A percentile compares a stretch with the other conserved stretches of the same genome.
These are phyloP conservation scores for Maccullochella peelii DNA, from an alignment of 2,113 vertebrate species.

Conservation along the genomic window DNA sequence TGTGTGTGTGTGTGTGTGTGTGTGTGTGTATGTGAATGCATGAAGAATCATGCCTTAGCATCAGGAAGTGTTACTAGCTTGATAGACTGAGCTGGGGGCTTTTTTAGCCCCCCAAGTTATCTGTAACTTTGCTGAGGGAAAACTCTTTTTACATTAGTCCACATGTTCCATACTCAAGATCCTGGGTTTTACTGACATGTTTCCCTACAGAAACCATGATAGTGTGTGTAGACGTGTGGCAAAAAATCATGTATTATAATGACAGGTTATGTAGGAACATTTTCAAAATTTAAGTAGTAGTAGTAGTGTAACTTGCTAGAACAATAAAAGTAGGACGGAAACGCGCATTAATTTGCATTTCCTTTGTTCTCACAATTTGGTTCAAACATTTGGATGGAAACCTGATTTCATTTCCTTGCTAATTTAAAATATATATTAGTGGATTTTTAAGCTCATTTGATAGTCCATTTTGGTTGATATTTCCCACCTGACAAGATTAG, in stretches of 20 bases:
- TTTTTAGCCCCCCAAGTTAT: not conserved
- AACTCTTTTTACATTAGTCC: not conserved
- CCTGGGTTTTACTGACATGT: not conserved
- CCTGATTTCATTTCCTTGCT: not conserved
- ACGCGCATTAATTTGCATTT: too few species aligned
- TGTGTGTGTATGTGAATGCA: not conserved
- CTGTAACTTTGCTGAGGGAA: slow-evolving; percentile 6
- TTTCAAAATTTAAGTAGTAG: too few species aligned
- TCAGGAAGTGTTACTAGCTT: slow-evolving; percentile 10
- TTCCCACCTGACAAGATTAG: not conserved
- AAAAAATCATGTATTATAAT: too few species aligned
- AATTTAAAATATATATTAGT: not conserved
- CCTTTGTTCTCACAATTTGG: too few species aligned
- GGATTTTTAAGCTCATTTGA: too few species aligned
- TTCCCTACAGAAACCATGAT: not conserved
- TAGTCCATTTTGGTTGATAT: not conserved
- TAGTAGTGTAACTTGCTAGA: too few species aligned
- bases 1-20: not conserved
- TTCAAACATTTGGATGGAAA: too few species aligned
- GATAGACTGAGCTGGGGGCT: not conserved
- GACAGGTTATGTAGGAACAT: too few species aligned
- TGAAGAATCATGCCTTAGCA: not conserved
- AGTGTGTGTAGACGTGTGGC: not conserved
- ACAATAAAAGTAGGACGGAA: too few species aligned
- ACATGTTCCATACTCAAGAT: not conserved